These are phyloP conservation scores for Microtus richardsoni DNA, from an alignment of 2,113 vertebrate genomes.

Conservation along the genomic window DNA sequence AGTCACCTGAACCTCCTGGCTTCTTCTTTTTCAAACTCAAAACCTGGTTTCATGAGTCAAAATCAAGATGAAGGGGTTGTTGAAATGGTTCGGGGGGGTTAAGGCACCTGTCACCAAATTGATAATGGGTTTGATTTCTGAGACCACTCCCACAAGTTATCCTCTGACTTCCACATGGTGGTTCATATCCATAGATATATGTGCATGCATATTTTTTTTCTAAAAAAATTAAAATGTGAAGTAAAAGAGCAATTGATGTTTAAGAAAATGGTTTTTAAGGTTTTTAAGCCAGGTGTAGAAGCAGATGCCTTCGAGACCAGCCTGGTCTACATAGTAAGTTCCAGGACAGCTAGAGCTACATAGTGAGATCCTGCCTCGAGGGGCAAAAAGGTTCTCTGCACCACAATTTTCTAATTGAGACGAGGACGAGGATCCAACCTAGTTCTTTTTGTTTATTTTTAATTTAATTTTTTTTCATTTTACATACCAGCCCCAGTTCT, in stretches of 20 bases:
- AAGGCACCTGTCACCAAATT: not conserved
- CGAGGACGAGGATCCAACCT: not conserved
- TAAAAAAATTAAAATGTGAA: not conserved
- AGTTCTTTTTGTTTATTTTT: no score
- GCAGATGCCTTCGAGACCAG: not conserved
- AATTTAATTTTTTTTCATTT: no score
- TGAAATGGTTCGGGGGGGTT: not conserved
- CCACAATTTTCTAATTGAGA: not conserved
- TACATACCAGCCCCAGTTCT: no score
- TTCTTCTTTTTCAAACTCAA: not conserved
- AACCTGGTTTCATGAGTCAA: slow-evolving; percentile 22
- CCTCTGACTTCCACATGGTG: not conserved
- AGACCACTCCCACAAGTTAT: not conserved
- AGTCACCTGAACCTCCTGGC: not conserved
- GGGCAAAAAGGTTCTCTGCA: not conserved
- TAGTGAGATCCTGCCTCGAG: not conserved
- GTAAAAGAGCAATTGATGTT: slow-evolving; percentile 4
- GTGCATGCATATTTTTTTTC: not conserved
- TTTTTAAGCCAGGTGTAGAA: not conserved
- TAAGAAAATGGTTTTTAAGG: not conserved
- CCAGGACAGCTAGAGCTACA: not conserved
- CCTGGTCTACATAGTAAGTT: not conserved
- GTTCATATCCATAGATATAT: not conserved
- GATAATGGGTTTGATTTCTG: not conserved
- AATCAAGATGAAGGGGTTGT: not conserved